Conservation (phyloP, 1,140 invertebrate genomes). For the Stratiolaelaps scimitus region DNA sequence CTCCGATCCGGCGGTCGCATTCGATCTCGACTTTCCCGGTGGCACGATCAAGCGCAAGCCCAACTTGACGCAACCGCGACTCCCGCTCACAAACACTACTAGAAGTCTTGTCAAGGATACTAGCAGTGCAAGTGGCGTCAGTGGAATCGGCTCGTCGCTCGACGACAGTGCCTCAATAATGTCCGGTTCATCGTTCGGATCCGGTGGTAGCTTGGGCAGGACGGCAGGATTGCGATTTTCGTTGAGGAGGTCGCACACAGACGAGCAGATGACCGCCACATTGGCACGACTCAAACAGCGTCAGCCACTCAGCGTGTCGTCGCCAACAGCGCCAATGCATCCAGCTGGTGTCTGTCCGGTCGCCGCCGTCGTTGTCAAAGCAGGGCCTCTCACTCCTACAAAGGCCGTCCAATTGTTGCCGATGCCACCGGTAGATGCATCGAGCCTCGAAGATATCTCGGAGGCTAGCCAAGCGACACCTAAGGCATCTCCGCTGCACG, state of each 20-base stretch:
- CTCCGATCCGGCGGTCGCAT: constrained; percentile 39
- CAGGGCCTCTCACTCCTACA: background rate
- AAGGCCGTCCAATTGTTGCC: background rate
- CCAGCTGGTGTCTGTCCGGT: too few relatives aligned
- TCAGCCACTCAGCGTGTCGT: constrained; percentile 11
- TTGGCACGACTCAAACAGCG: constrained; percentile 28
- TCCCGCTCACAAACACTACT: constrained; percentile 77
- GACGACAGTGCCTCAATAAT: constrained; percentile 20
- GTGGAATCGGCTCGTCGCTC: constrained; percentile 45
- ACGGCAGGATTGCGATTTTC: constrained; percentile 34
- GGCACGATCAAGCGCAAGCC: constrained; percentile 40
- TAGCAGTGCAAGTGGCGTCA: constrained; percentile 49
- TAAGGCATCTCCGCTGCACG: constrained; percentile 5
- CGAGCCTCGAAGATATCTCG: constrained; percentile 26
- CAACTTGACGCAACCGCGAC: constrained; percentile 44
- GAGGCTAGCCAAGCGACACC: constrained; percentile 22
- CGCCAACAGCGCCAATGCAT: background rate
- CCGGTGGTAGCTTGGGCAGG: constrained; percentile 33
- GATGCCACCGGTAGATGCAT: constrained; percentile 8
- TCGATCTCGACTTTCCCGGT: constrained; percentile 55
- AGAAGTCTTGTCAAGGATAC: constrained; percentile 47
- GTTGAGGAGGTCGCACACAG: constrained; percentile 39
- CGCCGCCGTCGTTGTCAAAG: background rate
- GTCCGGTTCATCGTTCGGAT: constrained; percentile 43
- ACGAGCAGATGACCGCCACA: constrained; percentile 36